Evolutionary conservation across 2,888 invertebrate genomes (phyloP), one percentile per base, ranked within the genome.

Genomic region (Homarus gammarus): DNA sequence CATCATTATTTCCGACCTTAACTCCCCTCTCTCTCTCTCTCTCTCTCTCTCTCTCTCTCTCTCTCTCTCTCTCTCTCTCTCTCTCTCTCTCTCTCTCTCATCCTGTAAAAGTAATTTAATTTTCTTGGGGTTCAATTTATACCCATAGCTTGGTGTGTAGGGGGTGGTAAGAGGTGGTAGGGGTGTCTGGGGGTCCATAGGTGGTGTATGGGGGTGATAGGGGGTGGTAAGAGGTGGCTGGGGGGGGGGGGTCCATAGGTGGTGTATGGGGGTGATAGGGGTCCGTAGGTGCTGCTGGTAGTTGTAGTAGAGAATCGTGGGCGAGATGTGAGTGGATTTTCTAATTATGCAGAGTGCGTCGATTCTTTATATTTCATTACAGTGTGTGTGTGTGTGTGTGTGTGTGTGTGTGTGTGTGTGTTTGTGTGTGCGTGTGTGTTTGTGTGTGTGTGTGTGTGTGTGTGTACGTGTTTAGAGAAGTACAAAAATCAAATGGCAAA

Each of bases 291-390:
- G n/a, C n/a, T 2, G n/a, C n/a, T n/a, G n/a, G n/a, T n/a, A n/a
- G n/a, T n/a, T n/a, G n/a, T n/a, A n/a, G n/a, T 27, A 2, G 38
- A 38, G 79, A 56, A 51, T 56, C 78, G 31, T 36, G 56, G 36
- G 56, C n/a, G 78, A 78, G 78, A 56, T 78, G 27, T 40, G 33
- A 83, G 15, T 44, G 72, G 33, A 49, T 18, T 36, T 61, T 8
- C 72, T 85, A 85, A 85, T 85, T 85, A 85, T 85, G 77, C 84
- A 72, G 75, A 85, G 84, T 85, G 84, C 56, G 27, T 15, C 64
- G n/a, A 27, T 38, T 64, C 36, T 40, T 72, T 61, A 85, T 85
- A 85, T 85, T 85, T 85, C 84, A 85, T 85, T 77, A 72, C 18
- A 64, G 51, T 15, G 70, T n/a, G n/a, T n/a, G n/a, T n/a, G n/a